A percentile compares a stretch with the other conserved stretches of the same genome.
Conservation (phyloP, 2,888 invertebrate species). For the Leptinotarsa tumamoca region DNA sequence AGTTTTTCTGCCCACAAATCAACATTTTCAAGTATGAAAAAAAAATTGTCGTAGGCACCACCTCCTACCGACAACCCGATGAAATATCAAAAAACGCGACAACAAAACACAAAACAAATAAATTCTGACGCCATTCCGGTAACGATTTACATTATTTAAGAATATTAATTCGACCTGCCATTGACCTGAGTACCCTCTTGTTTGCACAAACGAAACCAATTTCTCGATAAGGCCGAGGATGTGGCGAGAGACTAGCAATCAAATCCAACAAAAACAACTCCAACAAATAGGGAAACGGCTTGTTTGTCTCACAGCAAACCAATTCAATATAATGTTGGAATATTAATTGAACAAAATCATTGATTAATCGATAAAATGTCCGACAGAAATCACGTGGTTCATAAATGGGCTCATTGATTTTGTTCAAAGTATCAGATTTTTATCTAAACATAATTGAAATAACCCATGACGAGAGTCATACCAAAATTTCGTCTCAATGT, state of each 20-base stretch:
- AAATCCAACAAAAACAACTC: no score
- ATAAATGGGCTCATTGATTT: no score
- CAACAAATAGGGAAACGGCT: background rate
- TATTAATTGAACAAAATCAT: no score
- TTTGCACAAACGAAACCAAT: background rate
- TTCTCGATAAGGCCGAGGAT: conserved; percentile 2
- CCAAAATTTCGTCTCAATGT: no score
- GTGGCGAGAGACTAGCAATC: background rate
- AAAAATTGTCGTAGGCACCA: no score
- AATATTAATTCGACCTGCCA: background rate
- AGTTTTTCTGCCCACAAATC: no score
- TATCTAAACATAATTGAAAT: no score
- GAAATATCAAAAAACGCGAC: background rate
- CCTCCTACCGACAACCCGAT: background rate
- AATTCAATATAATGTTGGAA: background rate
- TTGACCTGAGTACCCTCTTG: conserved; percentile 13
- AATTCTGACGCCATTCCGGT: conserved; percentile 3
- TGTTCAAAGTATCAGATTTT: no score
- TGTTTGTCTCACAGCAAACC: background rate
- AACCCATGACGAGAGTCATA: no score
- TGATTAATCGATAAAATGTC: no score
- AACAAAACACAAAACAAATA: background rate
- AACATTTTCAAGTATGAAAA: no score
- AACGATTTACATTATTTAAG: background rate
- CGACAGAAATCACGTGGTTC: no score